Percentiles rank a stretch among this genome's conserved stretches.
These are phyloP conservation scores for Melanotaenia nigrans DNA, from an alignment of 2,797 vertebrate species.

Conservation along the genomic window DNA sequence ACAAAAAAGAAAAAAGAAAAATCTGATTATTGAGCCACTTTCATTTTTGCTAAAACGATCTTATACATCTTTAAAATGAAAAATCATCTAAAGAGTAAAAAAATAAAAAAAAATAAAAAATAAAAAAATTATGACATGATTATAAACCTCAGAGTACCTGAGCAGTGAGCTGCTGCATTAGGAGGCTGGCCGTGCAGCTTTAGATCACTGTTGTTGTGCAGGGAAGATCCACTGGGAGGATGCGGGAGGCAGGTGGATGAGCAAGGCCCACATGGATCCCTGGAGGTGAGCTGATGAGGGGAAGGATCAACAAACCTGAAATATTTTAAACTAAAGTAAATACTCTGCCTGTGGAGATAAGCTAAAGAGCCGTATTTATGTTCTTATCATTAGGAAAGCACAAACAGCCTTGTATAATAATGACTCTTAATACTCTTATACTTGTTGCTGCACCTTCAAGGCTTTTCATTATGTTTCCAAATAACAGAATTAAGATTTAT, in stretches of 20 bases:
- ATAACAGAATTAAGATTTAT: background rate
- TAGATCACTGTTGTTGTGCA: conserved; percentile 55
- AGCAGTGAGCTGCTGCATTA: conserved; percentile 39
- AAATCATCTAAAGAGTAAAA: too few species aligned
- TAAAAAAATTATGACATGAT: background rate
- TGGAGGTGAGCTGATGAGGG: conserved; percentile 64
- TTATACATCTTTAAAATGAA: conserved; percentile 14
- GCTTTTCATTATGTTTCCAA: background rate
- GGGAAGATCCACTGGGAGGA: conserved; percentile 64
- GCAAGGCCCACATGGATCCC: conserved; percentile 51
- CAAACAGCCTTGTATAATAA: background rate
- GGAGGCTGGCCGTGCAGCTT: conserved; percentile 48
- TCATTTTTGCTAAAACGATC: conserved; percentile 50
- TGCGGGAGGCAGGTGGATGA: conserved; percentile 62
- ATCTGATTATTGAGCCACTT: conserved; percentile 57
- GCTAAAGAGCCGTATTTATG: background rate
- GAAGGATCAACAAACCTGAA: conserved; percentile 79
- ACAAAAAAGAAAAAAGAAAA: conserved; percentile 17
- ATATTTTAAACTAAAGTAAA: conserved; percentile 65
- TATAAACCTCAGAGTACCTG: conserved; percentile 59
- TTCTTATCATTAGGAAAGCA: background rate
- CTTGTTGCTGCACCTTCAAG: background rate
- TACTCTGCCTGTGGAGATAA: conserved; percentile 12
- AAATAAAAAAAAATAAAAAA: too few species aligned
- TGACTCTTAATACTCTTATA: too few species aligned